Conservation (phyloP, 2,113 vertebrate species). For the Cinclus cinclus region DNA sequence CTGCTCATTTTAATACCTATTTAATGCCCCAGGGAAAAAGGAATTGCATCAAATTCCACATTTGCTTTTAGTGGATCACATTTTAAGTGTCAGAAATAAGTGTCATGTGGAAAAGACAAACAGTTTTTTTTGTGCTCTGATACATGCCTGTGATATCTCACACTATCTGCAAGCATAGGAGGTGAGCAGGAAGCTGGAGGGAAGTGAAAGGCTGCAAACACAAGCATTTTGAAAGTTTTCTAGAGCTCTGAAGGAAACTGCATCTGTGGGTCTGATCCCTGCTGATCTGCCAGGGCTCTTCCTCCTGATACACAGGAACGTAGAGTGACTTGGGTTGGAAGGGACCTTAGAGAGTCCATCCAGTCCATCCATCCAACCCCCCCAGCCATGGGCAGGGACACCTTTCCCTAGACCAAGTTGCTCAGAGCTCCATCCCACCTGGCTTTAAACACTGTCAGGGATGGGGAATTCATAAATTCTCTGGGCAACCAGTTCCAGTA, state of each 20-base stretch:
- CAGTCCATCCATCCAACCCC: background rate
- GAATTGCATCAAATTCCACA: background rate
- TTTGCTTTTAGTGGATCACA: background rate
- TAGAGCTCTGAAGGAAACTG: background rate
- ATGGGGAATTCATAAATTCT: background rate
- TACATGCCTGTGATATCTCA: background rate
- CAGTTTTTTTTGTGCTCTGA: background rate
- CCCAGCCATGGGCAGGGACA: background rate
- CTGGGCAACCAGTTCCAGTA: background rate
- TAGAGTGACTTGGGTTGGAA: background rate
- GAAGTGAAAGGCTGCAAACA: background rate
- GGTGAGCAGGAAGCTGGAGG: background rate
- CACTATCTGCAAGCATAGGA: background rate
- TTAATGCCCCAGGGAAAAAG: background rate
- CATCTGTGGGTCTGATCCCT: background rate
- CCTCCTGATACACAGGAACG: background rate
- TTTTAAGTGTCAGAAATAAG: background rate
- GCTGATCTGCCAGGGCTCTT: background rate
- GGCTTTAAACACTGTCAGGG: background rate
- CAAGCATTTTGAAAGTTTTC: background rate
- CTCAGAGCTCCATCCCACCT: background rate
- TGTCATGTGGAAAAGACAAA: background rate
- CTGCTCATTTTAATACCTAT: background rate
- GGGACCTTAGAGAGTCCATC: background rate
- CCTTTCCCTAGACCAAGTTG: background rate